Evolutionary conservation across 2,888 invertebrate species (phyloP).

Genomic region (Barypeithes pellucidus): DNA sequence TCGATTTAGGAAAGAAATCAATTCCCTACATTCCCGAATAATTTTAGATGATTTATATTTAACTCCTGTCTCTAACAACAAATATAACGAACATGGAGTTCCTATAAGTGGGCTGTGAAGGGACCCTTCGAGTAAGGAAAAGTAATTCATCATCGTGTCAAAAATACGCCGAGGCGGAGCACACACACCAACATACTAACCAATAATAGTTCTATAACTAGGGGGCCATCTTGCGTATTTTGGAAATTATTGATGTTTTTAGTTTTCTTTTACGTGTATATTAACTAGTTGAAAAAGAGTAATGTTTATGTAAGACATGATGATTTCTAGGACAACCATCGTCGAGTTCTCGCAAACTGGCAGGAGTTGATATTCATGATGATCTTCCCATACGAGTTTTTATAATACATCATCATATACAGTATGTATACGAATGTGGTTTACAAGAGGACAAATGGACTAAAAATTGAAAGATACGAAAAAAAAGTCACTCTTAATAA

Average conservation of each 20-base stretch:
- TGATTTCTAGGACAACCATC: no score
- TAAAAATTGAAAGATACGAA: no score
- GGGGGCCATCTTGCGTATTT: slow-evolving; percentile 74
- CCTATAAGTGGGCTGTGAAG: slow-evolving; percentile 56
- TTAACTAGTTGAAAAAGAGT: slow-evolving; percentile 42
- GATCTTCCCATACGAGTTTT: no score
- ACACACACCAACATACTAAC: slow-evolving; percentile 74
- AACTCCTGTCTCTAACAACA: slow-evolving; percentile 8
- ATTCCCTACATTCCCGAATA: background rate
- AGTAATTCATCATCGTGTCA: slow-evolving; percentile 76
- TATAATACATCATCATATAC: no score
- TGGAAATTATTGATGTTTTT: slow-evolving; percentile 51
- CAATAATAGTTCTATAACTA: slow-evolving; percentile 75
- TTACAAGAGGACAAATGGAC: no score
- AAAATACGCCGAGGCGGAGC: slow-evolving; percentile 75
- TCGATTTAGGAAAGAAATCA: background rate
- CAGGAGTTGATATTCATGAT: no score
- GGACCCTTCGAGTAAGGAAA: slow-evolving; percentile 69
- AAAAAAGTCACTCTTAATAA: no score
- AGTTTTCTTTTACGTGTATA: background rate
- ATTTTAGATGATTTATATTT: slow-evolving; percentile 25
- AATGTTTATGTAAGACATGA: background rate
- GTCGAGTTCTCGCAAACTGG: no score
- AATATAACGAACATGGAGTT: slow-evolving; percentile 52
- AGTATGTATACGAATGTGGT: no score